These are phyloP conservation scores for Stylophora pistillata DNA, from an alignment of 64 coral and sea anemone genomes.

Conservation along the genomic window DNA sequence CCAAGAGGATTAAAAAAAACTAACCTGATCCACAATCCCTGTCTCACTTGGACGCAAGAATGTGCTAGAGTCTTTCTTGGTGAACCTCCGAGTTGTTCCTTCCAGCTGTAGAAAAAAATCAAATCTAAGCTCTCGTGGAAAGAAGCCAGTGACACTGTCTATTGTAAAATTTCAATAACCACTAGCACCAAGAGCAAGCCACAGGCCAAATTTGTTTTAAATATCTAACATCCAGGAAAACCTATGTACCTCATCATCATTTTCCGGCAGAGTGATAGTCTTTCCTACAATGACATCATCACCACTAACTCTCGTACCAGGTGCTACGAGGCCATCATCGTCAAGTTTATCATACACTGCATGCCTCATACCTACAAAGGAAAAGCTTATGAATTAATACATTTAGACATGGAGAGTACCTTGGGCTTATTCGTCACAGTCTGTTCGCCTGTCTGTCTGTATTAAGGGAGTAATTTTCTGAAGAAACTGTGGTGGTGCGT, in stretches of 20 bases:
- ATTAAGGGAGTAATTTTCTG: no score
- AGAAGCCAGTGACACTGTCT: no score
- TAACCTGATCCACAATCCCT: constrained; percentile 96
- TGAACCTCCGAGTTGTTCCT: constrained; percentile 75
- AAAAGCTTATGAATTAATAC: not conserved
- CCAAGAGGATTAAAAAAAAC: not conserved
- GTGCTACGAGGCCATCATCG: constrained; percentile 94
- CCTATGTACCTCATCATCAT: constrained; percentile 89
- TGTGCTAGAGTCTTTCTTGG: constrained; percentile 96
- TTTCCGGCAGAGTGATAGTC: constrained; percentile 92
- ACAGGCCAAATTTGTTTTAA: not conserved
- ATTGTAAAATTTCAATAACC: no score
- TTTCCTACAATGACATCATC: constrained; percentile 99
- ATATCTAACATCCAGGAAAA: not conserved
- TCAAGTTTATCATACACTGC: constrained; percentile 97
- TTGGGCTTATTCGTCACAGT: no score
- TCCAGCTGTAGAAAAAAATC: constrained; percentile 49
- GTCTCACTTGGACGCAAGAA: constrained; percentile 97
- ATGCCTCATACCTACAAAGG: constrained; percentile 89
- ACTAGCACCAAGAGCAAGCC: no score
- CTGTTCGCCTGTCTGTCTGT: no score
- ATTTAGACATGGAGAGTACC: no score
- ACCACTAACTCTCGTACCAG: constrained; percentile 96
- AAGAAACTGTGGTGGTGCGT: no score
- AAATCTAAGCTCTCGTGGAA: not conserved